Evolutionary conservation across 2,888 invertebrate species (phyloP).

Genomic region (Kuschelorhynchus macadamiae): DNA sequence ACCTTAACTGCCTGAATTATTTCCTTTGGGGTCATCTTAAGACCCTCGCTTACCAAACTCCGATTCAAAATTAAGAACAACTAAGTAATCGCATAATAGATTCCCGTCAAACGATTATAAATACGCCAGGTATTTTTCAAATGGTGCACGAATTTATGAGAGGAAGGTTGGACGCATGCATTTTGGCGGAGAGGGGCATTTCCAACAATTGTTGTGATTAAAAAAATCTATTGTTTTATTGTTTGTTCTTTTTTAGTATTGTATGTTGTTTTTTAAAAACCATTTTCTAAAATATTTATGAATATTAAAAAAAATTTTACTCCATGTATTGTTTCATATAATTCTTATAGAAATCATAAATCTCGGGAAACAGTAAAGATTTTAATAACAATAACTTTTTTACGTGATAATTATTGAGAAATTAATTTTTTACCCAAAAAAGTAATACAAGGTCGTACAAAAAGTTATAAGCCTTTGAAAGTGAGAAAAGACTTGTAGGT

Average conservation of each 20-base stretch:
- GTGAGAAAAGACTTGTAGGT: no score
- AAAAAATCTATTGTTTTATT: no score
- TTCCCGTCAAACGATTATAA: background rate
- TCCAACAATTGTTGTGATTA: background rate
- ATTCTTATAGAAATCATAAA: no score
- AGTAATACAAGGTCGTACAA: no score
- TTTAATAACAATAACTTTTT: no score
- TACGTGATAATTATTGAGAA: no score
- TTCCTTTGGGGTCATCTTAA: background rate
- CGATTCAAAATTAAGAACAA: background rate
- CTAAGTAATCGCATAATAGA: background rate
- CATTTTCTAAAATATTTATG: constrained; percentile 5
- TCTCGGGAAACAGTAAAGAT: no score
- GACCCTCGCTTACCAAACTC: background rate
- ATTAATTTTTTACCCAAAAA: no score
- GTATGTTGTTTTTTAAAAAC: background rate
- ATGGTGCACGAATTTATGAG: background rate
- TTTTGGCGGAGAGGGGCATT: background rate
- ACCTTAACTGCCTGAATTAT: background rate
- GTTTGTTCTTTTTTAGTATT: background rate
- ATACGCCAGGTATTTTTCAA: background rate
- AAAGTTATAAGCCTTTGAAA: no score
- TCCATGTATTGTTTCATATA: background rate
- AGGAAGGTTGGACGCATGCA: background rate
- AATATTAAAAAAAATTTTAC: background rate